These are phyloP conservation scores for Nomada ruficornis DNA, from an alignment of 2,888 invertebrate genomes.

Conservation along the genomic window DNA sequence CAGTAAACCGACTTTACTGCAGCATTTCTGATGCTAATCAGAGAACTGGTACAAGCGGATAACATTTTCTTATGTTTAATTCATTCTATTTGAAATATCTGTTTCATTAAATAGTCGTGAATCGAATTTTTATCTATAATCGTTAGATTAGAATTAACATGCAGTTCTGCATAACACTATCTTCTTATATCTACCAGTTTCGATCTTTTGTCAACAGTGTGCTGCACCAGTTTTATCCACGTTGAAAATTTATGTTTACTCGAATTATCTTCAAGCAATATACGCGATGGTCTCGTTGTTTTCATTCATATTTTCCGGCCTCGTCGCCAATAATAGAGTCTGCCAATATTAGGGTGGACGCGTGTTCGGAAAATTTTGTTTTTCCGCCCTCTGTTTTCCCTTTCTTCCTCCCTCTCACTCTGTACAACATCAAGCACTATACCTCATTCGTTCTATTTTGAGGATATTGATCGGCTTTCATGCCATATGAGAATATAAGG, in stretches of 20 bases:
- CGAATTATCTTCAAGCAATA: neutral
- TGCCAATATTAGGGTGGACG: slow-evolving; percentile 31
- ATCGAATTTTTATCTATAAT: no score
- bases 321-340: slow-evolving; percentile 18
- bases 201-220: neutral
- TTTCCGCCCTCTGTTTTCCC: slow-evolving; percentile 9
- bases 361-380: slow-evolving; percentile 38
- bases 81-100: slow-evolving; percentile 1
- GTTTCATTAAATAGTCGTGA: no score
- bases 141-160: no score
- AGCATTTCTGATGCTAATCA: neutral
- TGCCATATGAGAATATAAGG: slow-evolving; percentile 59
- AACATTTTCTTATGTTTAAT: neutral
- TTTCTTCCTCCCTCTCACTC: neutral
- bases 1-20: neutral
- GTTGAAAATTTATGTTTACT: neutral
- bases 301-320: slow-evolving; percentile 1
- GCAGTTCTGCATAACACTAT: no score
- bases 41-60: neutral
- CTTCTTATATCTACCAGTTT: no score
- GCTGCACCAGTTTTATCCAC: no score
- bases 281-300: neutral
- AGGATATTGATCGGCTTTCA: slow-evolving; percentile 55
- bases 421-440: slow-evolving; percentile 36
- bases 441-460: slow-evolving; percentile 58